phyloP scores from a whole-genome alignment of 2,797 vertebrate species.

The Acipenser ruthenus region DNA sequence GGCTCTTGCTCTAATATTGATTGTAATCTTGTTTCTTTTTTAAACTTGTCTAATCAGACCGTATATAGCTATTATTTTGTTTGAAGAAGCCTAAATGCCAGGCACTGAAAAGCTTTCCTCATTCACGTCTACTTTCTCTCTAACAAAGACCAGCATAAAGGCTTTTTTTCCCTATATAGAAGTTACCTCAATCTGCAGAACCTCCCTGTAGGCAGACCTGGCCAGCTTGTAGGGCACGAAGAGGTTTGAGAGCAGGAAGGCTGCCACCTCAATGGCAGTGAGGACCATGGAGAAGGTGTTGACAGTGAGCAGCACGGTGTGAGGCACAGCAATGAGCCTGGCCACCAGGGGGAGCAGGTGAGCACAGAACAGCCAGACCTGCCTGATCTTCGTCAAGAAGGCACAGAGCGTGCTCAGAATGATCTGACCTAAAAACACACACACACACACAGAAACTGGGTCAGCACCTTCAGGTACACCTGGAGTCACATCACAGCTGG shows the following conservation, averaged over 20 bases:
- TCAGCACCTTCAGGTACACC: too few relatives aligned
- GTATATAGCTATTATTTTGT: too few relatives aligned
- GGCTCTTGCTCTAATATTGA: too few relatives aligned
- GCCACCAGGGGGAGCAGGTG: constrained; percentile 69
- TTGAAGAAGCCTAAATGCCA: too few relatives aligned
- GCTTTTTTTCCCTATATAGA: too few relatives aligned
- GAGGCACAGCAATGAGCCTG: constrained; percentile 49
- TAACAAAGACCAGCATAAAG: too few relatives aligned
- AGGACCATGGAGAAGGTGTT: constrained; percentile 53
- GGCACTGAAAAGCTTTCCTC: too few relatives aligned
- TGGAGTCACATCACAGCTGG: too few relatives aligned
- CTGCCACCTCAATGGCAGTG: constrained; percentile 39
- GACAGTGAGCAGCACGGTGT: constrained; percentile 40
- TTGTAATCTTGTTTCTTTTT: too few relatives aligned
- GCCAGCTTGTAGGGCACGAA: constrained; percentile 64
- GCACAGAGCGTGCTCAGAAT: constrained; percentile 68
- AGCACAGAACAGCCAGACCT: constrained; percentile 67
- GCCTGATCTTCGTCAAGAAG: constrained; percentile 67
- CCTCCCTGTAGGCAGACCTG: constrained; percentile 49
- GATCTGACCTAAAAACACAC: constrained; percentile 58
- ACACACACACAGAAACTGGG: constrained; percentile 9
- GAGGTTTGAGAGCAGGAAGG: constrained; percentile 55
- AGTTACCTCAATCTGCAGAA: constrained; percentile 55
- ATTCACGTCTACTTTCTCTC: too few relatives aligned
- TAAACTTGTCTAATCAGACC: too few relatives aligned